phyloP scores from a whole-genome alignment of 2,888 invertebrate genomes.

The Clostera curtula region DNA sequence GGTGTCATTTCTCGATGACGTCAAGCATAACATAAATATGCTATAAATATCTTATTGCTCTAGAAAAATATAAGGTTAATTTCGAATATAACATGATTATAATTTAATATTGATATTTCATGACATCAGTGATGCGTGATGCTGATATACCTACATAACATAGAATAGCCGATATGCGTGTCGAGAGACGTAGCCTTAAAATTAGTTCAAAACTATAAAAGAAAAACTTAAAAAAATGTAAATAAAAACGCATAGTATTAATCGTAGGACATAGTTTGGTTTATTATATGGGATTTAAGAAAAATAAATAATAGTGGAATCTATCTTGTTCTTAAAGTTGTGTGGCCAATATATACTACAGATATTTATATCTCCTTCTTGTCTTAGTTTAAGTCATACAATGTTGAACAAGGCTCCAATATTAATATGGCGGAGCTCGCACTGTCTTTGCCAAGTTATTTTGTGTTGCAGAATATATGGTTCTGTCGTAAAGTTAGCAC shows the following conservation, averaged over 20 bases:
- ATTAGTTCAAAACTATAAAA: conserved; percentile 72
- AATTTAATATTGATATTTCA: conserved; percentile 44
- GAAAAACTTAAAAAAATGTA: conserved; percentile 51
- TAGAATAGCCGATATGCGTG: conserved; percentile 58
- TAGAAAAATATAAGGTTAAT: too few relatives aligned
- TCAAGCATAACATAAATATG: too few relatives aligned
- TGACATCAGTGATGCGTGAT: too few relatives aligned
- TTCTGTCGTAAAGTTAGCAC: too few relatives aligned
- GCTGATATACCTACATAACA: too few relatives aligned
- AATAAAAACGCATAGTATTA: conserved; percentile 61
- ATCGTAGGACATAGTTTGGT: conserved; percentile 52
- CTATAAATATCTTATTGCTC: too few relatives aligned
- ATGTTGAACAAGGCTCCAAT: conserved; percentile 30
- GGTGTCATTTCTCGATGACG: too few relatives aligned
- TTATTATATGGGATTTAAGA: conserved; percentile 40
- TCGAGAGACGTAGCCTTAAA: conserved; percentile 69
- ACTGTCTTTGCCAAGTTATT: conserved; percentile 15
- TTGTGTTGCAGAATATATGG: conserved; percentile 10
- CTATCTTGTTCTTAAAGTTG: conserved; percentile 1
- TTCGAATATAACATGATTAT: too few relatives aligned
- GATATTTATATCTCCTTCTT: too few relatives aligned
- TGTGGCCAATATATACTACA: conserved; percentile 2
- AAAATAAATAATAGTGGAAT: conserved; percentile 23
- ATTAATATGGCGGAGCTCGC: conserved; percentile 44
- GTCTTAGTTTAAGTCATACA: too few relatives aligned